These are phyloP conservation scores for Xenopus borealis DNA, from an alignment of 2,113 vertebrate genomes.

Conservation along the genomic window DNA sequence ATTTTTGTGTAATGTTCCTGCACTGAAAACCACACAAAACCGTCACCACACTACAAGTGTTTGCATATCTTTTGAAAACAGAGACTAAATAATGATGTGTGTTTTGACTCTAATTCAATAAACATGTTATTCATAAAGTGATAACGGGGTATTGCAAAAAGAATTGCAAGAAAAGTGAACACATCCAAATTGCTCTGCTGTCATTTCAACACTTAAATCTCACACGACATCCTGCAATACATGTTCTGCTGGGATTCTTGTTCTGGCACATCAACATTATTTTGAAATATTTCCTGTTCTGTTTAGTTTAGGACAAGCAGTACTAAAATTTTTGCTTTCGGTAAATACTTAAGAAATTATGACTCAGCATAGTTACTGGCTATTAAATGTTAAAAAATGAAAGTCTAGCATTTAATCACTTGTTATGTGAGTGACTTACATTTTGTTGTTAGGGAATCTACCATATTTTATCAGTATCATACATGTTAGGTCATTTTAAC, in stretches of 20 bases:
- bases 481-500: too few species aligned
- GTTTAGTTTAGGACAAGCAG: slow-evolving; percentile 10
- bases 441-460: too few species aligned
- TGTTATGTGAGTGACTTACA: not conserved
- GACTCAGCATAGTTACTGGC: slow-evolving; percentile 1
- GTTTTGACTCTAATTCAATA: too few species aligned
- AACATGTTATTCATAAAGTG: too few species aligned
- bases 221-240: not conserved
- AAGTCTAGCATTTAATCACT: not conserved
- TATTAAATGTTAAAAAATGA: not conserved
- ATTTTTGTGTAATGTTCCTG: too few species aligned
- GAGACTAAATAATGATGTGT: too few species aligned
- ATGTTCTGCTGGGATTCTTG: not conserved
- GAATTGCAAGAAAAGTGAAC: not conserved
- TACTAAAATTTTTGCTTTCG: slow-evolving; percentile 6
- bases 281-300: slow-evolving; percentile 17
- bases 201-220: not conserved
- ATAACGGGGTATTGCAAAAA: too few species aligned
- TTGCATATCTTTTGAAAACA: too few species aligned
- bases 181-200: not conserved
- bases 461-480: too few species aligned
- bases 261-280: slow-evolving; percentile 4
- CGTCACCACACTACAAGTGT: too few species aligned
- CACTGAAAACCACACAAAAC: too few species aligned
- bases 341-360: not conserved